Conservation (phyloP, 1,140 invertebrate species). For the Patella vulgata region DNA sequence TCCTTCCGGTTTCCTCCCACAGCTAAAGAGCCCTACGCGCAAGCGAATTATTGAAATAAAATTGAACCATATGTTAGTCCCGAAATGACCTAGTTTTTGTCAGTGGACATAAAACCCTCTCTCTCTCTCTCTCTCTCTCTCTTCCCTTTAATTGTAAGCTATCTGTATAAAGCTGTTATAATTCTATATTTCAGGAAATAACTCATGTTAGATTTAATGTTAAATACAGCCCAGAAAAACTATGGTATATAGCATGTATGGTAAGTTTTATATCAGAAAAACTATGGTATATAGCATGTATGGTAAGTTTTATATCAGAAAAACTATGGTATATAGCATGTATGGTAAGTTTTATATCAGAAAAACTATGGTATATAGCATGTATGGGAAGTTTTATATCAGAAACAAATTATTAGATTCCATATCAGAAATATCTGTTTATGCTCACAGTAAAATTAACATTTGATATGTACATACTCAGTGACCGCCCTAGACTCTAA, state of each 20-base stretch:
- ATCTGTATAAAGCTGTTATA: neutral
- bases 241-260: slow-evolving; percentile 90
- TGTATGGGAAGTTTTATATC: slow-evolving; percentile 71
- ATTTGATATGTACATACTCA: no score
- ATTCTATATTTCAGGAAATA: slow-evolving; percentile 77
- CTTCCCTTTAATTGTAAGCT: neutral
- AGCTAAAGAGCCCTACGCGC: no score
- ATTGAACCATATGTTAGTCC: no score
- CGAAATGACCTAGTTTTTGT: no score
- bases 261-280: slow-evolving; percentile 76
- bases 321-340: slow-evolving; percentile 92
- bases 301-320: slow-evolving; percentile 74
- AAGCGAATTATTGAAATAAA: no score
- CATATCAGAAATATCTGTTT: no score
- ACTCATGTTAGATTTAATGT: slow-evolving; percentile 85
- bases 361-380: slow-evolving; percentile 93
- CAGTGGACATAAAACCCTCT: no score
- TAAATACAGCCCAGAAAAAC: slow-evolving; percentile 89
- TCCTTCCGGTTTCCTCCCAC: no score
- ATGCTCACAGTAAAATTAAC: no score
- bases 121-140: neutral
- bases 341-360: slow-evolving; percentile 73
- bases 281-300: slow-evolving; percentile 88
- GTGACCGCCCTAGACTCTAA: no score
- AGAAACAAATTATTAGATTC: neutral